A percentile compares a stretch with the other conserved stretches of the same genome.
Conservation (phyloP, 2,113 vertebrate species). For the Sinocyclocheilus anshuiensis region DNA sequence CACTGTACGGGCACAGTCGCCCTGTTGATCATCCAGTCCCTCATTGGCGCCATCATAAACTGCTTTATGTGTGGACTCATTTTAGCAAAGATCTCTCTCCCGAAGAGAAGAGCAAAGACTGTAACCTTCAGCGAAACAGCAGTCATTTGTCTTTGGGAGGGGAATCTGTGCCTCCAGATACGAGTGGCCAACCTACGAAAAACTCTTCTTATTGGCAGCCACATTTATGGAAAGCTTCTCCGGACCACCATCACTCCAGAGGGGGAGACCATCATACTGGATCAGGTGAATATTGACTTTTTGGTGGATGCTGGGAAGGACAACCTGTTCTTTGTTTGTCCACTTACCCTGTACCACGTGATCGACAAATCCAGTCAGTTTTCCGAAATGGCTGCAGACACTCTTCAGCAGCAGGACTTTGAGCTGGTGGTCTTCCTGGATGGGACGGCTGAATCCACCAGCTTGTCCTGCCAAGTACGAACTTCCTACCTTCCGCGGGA, state of each 20-base stretch:
- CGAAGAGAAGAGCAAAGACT: conserved; percentile 90
- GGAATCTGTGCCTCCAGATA: conserved; percentile 87
- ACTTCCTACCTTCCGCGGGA: conserved; percentile 93
- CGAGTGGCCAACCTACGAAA: conserved; percentile 93
- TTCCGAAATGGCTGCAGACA: conserved; percentile 76
- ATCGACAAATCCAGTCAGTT: conserved; percentile 87
- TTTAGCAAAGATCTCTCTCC: conserved; percentile 92
- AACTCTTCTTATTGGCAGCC: conserved; percentile 91
- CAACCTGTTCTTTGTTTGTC: conserved; percentile 92
- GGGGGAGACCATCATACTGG: conserved; percentile 86
- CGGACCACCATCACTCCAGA: conserved; percentile 85
- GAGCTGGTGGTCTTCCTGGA: conserved; percentile 94
- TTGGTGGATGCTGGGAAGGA: conserved; percentile 89
- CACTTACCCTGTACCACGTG: conserved; percentile 90
- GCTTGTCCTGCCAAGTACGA: conserved; percentile 91
- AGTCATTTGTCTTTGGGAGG: conserved; percentile 83
- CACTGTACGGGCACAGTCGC: conserved; percentile 87
- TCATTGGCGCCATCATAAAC: conserved; percentile 91
- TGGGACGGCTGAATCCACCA: conserved; percentile 90
- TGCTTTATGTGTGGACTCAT: conserved; percentile 96
- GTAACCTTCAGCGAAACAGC: conserved; percentile 89
- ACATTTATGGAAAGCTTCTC: conserved; percentile 91
- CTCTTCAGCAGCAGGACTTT: conserved; percentile 84
- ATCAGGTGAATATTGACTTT: conserved; percentile 91
- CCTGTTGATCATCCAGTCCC: conserved; percentile 87